Evolutionary conservation across 2,888 invertebrate species (phyloP), one percentile per base, ranked within the genome.

Genomic region (Parnassius smintheus): DNA sequence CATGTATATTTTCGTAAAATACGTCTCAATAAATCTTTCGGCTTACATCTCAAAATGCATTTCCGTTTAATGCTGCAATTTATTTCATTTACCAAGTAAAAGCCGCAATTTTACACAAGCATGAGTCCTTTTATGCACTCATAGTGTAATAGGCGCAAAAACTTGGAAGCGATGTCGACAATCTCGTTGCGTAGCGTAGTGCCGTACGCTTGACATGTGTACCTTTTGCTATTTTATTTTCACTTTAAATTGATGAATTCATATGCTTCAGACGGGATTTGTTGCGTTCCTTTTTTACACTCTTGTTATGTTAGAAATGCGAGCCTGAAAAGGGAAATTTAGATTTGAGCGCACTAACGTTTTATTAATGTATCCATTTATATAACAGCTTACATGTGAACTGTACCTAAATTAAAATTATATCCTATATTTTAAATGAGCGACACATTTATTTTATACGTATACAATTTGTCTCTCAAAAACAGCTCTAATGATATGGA

Each of bases 111-210:
- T 45, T 49, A 12, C 48, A 10, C 18, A 18, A 18, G 18, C 41
- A 50, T 25, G 44, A 55, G 49, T 61, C 55, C 55, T 55, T 56
- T 48, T 48, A 56, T 48, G 56, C 45, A 48, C 46, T n/a, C 48
- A 35, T 35, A 25, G 48, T 7, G 35, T 48, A 56, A 48, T 48
- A 35, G 48, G 22, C n/a, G 56, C 13, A 48, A 56, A 56, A 56
- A 56, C 10, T 50, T 55, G 42, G 48, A 22, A 41, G 42, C 35
- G 10, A 44, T 4, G 60, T 55, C 12, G 59, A 53, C 46, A 59
- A 44, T 8, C 52, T 52, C 8, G 52, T 13, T 42, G 9, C 18
- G n/a, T 13, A 2, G 22, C 56, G 12, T 48, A 4, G 2, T 9
- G 51, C 25, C 46, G 22, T 13, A 22, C 57, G 41, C 9, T 45